Evolutionary conservation across 2,113 vertebrate species (phyloP), one percentile per base, ranked within the genome.

Genomic region (Litocranius walleri): DNA sequence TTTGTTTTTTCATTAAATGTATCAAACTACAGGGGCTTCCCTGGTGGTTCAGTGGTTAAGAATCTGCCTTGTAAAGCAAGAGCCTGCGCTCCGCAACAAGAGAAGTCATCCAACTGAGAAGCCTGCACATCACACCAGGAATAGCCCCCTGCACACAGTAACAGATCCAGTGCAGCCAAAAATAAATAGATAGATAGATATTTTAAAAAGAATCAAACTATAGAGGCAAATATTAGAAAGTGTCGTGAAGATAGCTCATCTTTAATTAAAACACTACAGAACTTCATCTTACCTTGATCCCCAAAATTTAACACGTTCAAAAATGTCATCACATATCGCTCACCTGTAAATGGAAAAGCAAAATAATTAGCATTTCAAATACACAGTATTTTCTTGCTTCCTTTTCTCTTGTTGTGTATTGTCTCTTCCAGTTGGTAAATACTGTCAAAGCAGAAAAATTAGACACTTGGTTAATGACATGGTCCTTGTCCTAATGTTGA

Each of bases 281-380:
- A 89, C 94, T 96, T 71, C 90, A 94, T 98, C 99, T 99, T 98
- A 99, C 99, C 99, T 98, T 99, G 99, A 97, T 99, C 99, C 74
- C 99, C 99, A 98, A 99, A 99, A 99, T 99, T 99, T 92, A 99
- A 99, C 33, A 99, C 99, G 0, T 99, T 99, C 95, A 99, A 97
- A 98, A 99, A 99, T 48, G 99, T 99, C 99, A 99, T 99, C 98
- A 99, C 99, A 3, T 99, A 99, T 71, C 99, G 99, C 97, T 99
- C 99, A 2, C 99, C 99, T 99, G 92, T 6, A 98, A 98, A 87
- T n/a, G 81, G 25, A 98, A 98, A 98, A 98, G 57, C 0, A 98
- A 95, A 98, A 10, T 50, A 95, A 95, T 80, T 88, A 98, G 57
- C 48, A 96, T 85, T 93, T 90, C 48, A 62, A 96, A 71, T 56